Conservation (phyloP, 2,113 vertebrate genomes). For the Elephantulus edwardii region DNA sequence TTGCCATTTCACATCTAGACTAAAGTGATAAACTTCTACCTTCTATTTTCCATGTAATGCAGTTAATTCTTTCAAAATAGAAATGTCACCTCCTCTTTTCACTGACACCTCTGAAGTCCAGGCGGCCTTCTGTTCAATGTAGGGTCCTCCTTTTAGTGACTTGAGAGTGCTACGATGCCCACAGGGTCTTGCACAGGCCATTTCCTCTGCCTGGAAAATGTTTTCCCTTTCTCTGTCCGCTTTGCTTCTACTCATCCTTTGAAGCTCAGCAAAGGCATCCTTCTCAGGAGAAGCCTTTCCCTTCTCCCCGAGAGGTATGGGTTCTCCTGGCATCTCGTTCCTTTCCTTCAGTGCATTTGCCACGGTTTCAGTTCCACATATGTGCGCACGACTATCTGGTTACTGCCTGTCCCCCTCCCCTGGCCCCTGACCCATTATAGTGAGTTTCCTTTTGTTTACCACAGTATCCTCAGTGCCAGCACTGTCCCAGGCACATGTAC, state of each 20-base stretch:
- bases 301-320: fast-evolving
- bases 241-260: too few relatives aligned
- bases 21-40: background rate
- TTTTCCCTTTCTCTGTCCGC: background rate
- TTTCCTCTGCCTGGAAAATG: background rate
- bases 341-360: background rate
- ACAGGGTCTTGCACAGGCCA: background rate
- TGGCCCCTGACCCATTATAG: background rate
- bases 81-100: background rate
- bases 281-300: background rate
- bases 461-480: background rate
- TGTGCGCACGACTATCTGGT: background rate
- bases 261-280: background rate
- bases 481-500: background rate
- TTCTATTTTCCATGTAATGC: background rate
- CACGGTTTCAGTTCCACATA: background rate
- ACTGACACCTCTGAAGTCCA: background rate
- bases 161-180: background rate
- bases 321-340: background rate
- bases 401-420: background rate
- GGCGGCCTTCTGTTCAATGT: background rate
- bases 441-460: background rate
- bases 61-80: background rate
- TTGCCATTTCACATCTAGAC: background rate
- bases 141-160: background rate